These are phyloP conservation scores for Polyommatus iphigenia DNA, from an alignment of 2,888 invertebrate species.

Conservation along the genomic window DNA sequence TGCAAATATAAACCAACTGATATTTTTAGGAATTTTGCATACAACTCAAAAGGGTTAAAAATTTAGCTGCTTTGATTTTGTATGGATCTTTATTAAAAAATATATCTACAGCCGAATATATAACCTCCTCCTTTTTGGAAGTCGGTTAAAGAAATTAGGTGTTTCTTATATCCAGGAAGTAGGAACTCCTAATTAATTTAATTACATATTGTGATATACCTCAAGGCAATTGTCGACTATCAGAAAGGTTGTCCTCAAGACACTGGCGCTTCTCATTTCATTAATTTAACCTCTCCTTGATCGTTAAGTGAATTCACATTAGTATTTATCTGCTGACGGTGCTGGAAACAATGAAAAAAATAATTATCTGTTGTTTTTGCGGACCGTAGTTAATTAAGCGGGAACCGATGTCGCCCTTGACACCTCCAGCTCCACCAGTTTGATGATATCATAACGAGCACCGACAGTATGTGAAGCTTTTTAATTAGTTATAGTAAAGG, in stretches of 20 bases:
- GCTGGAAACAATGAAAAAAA: background rate
- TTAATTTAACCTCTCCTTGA: background rate
- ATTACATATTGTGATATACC: background rate
- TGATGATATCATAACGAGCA: constrained; percentile 35
- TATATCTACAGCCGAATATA: no score
- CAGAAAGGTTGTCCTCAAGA: background rate
- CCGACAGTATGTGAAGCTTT: constrained; percentile 5
- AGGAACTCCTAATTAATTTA: constrained; percentile 6
- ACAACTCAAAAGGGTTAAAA: background rate
- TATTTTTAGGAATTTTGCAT: background rate
- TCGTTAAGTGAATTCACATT: background rate
- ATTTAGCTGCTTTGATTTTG: background rate
- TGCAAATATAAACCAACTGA: background rate
- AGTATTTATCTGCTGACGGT: constrained; percentile 1
- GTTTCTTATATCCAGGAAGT: background rate
- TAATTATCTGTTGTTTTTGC: constrained; percentile 34
- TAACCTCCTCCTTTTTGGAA: no score
- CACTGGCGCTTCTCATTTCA: background rate
- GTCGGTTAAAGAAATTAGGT: background rate
- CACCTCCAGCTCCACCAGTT: constrained; percentile 28
- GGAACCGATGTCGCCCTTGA: constrained; percentile 41
- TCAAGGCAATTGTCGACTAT: background rate
- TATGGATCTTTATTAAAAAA: no score
- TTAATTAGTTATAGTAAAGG: constrained; percentile 3
- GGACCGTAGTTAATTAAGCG: constrained; percentile 39